Evolutionary conservation across 2,888 invertebrate species (phyloP), one percentile per base, ranked within the genome.

Genomic region (Sinopyrophorus schimmeli): DNA sequence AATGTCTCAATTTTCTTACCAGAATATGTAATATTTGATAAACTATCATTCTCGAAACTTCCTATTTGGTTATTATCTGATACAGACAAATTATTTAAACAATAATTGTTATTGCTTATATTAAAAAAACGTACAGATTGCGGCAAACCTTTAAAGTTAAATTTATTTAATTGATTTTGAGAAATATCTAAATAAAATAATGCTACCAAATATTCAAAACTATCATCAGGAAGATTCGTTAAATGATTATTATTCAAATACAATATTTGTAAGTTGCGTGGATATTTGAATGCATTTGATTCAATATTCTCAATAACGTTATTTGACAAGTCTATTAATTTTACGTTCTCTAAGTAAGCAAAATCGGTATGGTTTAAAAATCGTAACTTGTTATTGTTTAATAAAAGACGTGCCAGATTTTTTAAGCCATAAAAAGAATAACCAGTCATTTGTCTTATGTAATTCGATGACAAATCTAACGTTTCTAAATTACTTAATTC

Each of bases 181-280:
- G 50, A 50, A 18, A 50, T 2, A 32, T 50, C 50, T 17, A 50
- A 26, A 27, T 3, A 3, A 9, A 5, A 14, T n/a, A 50, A 11
- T 14, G 3, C 12, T 1, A 15, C 17, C 10, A 15, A 14, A 20
- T 32, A 17, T 17, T 43, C 10, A 34, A 50, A 44, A 16, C 31
- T 1, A 0, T 11, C 6, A 9, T 20, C 23, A 4, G 43, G 14
- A 12, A 44, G 15, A 23, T 39, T 7, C 10, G 3, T 7, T 17
- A 44, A 5, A 14, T 12, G 34, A 12, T 50, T 50, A n/a, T 34
- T 6, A 1, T 16, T 4, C 7, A 50, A 16, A 5, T 16, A 30
- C 18, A 50, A 35, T 15, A 3, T 9, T 23, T 39, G 10, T 10
- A 50, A 40, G 15, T 27, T 7, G 1, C 6, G 5, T 7, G 44